Conservation (phyloP, 2,888 invertebrate species). For the Cryptosula pallasiana region DNA sequence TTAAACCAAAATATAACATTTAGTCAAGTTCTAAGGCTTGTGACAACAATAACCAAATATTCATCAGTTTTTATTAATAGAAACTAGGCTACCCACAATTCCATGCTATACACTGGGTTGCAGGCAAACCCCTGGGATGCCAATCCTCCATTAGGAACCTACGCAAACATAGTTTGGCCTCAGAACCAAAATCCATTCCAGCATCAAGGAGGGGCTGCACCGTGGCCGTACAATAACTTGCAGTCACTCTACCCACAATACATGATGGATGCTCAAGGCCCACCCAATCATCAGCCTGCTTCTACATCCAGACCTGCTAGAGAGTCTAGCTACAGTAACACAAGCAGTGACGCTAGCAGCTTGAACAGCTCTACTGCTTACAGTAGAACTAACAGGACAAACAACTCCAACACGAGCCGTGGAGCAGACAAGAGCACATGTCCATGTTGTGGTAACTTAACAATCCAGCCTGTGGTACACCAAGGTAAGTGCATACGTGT, state of each 20-base stretch:
- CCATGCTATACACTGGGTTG: no score
- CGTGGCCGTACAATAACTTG: constrained; percentile 8
- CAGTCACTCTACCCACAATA: background rate
- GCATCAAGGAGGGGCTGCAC: constrained; percentile 21
- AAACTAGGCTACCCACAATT: no score
- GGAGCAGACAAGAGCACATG: background rate
- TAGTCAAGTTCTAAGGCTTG: no score
- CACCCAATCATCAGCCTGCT: background rate
- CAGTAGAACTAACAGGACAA: background rate
- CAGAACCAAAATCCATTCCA: constrained; percentile 19
- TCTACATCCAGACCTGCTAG: background rate
- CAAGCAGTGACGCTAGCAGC: background rate
- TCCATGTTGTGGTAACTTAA: constrained; percentile 7
- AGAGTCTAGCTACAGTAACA: background rate
- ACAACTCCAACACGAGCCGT: background rate
- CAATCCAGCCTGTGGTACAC: no score
- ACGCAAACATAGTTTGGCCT: constrained; percentile 11
- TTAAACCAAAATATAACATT: no score
- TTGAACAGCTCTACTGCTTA: background rate
- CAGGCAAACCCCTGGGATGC: constrained; percentile 21
- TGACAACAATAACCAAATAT: no score
- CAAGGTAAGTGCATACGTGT: no score
- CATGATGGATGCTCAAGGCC: background rate
- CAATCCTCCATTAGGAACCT: constrained; percentile 10
- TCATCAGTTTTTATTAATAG: no score